Evolutionary conservation across 2,888 invertebrate species (phyloP).

Genomic region (Gymnocheta viridis): DNA sequence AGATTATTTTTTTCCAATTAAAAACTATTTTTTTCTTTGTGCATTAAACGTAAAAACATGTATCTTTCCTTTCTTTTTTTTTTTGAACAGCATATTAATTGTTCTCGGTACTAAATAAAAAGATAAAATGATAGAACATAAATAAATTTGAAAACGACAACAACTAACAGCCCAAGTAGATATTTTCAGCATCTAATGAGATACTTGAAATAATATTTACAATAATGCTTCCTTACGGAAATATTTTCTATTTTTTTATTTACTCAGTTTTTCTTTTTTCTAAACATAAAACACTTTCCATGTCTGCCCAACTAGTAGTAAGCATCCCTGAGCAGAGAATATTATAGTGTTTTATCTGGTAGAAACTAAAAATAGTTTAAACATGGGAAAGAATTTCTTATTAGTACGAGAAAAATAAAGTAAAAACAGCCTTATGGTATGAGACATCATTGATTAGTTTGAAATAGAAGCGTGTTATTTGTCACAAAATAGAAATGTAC

Average conservation of each 20-base stretch:
- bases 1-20: not conserved
- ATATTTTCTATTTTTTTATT: slow-evolving; percentile 1
- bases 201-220: slow-evolving; percentile 57
- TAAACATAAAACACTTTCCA: slow-evolving; percentile 20
- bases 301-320: not conserved
- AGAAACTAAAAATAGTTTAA: slow-evolving; percentile 52
- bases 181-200: slow-evolving; percentile 52
- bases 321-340: not conserved
- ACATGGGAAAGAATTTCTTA: not conserved
- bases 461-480: slow-evolving; percentile 42
- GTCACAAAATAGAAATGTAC: slow-evolving; percentile 40
- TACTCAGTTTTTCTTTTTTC: not conserved
- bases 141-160: not conserved
- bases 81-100: slow-evolving; percentile 35
- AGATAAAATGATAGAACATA: not conserved
- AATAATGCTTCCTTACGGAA: slow-evolving; percentile 57
- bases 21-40: not conserved
- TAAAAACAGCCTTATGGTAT: slow-evolving; percentile 45
- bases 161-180: not conserved
- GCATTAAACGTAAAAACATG: not conserved
- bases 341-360: slow-evolving; percentile 15
- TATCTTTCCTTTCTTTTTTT: not conserved
- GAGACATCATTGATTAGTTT: slow-evolving; percentile 40
- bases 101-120: slow-evolving; percentile 22
- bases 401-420: slow-evolving; percentile 7